Evolutionary conservation across 2,888 invertebrate species (phyloP), one percentile per base, ranked within the genome.

Genomic region (Pollenia angustigena): DNA sequence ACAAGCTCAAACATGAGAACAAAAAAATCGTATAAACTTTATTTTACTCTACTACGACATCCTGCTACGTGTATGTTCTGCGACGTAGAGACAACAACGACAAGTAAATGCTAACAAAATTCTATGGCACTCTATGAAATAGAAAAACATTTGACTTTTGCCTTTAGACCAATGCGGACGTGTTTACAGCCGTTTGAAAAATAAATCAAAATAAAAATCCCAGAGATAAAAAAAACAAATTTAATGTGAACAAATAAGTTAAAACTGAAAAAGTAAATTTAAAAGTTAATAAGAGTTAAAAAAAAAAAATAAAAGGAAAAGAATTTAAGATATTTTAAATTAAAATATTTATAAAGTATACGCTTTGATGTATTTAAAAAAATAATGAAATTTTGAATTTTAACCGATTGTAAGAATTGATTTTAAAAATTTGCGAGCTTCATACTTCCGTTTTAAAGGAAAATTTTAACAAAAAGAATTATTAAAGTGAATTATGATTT

Each of bases 121-220:
- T 66, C 79, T 72, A 68, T 71, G 76, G 50, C 56, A 78, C 56
- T 14, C 18, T 72, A 66, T 62, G 78, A 81, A 86, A 79, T 81
- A 85, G 79, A 85, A 80, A 79, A 86, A 90, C 91, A 91, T 92
- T 92, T 90, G 89, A 88, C 89, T 90, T 89, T 89, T 90, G 89
- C 88, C 90, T 89, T 89, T 89, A 87, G 90, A 86, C 90, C 91
- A 87, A 91, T 90, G 87, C 91, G 91, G 91, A 92, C 90, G 92
- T 91, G 88, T 84, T 87, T 62, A 78, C 79, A 86, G 69, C 58
- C 44, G 52, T 64, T 76, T 40, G 18, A 60, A 72, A 66, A 11
- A 60, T 4, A 42, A 66, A 66, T 18, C 40, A 48, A 56, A 68
- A 66, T 52, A 74, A 68, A 82, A 75, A 68, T n/a, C 11, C 16